Evolutionary conservation across 53 echinoderm and acorn worm species (phyloP).

Genomic region (Echinometra lucunter): DNA sequence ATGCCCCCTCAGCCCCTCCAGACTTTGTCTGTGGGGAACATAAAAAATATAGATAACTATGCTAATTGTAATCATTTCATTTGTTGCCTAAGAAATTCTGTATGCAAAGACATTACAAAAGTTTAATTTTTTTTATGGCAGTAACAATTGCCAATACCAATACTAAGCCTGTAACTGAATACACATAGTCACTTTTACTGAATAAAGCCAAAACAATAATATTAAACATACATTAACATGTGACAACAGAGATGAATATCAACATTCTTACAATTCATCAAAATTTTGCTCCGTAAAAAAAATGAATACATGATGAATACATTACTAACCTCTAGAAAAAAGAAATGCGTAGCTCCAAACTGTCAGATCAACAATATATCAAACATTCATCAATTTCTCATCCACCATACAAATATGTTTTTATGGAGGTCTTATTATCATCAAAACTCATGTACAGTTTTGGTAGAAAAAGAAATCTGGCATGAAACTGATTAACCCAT

Average conservation of each 20-base stretch:
- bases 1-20: too few species aligned
- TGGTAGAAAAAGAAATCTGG: too few species aligned
- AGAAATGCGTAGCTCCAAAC: slow-evolving; percentile 9
- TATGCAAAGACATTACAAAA: too few species aligned
- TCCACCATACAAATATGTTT: not conserved
- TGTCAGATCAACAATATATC: not conserved
- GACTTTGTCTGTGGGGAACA: too few species aligned
- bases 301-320: not conserved
- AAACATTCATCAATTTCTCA: not conserved
- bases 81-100: not conserved
- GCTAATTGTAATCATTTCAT: too few species aligned
- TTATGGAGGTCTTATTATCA: too few species aligned
- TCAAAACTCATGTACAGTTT: too few species aligned
- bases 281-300: not conserved
- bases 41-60: too few species aligned
- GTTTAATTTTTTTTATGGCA: not conserved
- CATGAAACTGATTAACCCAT: too few species aligned
- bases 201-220: not conserved
- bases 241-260: not conserved
- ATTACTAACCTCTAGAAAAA: not conserved
- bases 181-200: not conserved
- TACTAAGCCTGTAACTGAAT: not conserved
- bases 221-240: too few species aligned
- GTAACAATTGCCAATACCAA: not conserved
- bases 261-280: not conserved